Evolutionary conservation across 2,113 vertebrate species (phyloP).

Genomic region (Nothoprocta perdicaria): DNA sequence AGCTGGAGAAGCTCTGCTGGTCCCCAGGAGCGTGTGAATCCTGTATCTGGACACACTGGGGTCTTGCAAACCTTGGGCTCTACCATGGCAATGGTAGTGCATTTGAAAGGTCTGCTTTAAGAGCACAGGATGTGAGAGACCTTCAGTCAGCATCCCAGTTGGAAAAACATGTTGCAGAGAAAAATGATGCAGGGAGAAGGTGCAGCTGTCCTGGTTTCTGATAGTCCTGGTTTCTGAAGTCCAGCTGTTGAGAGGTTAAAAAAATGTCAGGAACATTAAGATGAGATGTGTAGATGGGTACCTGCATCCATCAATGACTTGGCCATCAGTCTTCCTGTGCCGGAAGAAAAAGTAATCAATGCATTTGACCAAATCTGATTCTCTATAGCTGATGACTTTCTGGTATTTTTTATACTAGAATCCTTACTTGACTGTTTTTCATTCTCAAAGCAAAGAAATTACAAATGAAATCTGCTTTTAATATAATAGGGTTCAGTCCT

Average conservation of each 20-base stretch:
- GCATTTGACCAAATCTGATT: background rate
- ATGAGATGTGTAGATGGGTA: background rate
- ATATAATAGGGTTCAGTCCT: background rate
- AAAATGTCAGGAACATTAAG: conserved; percentile 5
- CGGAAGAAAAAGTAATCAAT: background rate
- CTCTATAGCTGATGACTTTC: background rate
- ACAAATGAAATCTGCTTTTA: background rate
- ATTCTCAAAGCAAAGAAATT: conserved; percentile 13
- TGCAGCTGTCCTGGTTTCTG: background rate
- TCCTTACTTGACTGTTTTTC: conserved; percentile 27
- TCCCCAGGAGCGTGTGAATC: background rate
- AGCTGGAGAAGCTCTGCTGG: background rate
- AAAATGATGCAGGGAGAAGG: background rate
- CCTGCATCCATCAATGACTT: background rate
- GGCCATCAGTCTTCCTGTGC: background rate
- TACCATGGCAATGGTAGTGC: background rate
- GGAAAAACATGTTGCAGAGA: background rate
- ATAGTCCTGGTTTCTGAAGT: background rate
- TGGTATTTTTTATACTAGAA: conserved; percentile 5
- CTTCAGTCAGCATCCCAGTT: background rate
- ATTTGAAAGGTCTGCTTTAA: background rate
- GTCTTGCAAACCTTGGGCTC: background rate
- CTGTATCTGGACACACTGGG: background rate
- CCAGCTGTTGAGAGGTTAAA: background rate
- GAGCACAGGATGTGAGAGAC: background rate